Conservation (phyloP, 2,888 invertebrate genomes). For the Dysmachus trigonus region DNA sequence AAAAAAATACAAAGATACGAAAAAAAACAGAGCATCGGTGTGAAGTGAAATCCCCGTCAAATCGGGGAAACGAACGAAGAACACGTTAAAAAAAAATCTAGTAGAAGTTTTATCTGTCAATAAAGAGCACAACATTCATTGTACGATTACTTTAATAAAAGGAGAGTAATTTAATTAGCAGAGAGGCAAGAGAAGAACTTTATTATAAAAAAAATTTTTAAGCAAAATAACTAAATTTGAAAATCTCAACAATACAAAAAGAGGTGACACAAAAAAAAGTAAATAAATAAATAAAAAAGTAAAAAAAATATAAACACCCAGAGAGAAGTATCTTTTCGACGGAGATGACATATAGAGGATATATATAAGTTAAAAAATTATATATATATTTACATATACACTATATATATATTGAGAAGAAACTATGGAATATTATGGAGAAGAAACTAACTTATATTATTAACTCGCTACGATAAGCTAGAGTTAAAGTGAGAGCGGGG, state of each 20-base stretch:
- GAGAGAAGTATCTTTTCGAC: slow-evolving; percentile 33
- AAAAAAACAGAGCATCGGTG: neutral
- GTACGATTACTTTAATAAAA: slow-evolving; percentile 45
- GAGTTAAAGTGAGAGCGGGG: neutral
- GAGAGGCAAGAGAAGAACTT: slow-evolving; percentile 32
- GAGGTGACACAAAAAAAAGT: neutral
- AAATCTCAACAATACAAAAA: slow-evolving; percentile 27
- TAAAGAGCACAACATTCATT: slow-evolving; percentile 46
- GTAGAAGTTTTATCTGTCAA: slow-evolving; percentile 47
- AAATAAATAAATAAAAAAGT: neutral
- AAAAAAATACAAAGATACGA: neutral
- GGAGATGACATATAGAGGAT: slow-evolving; percentile 34
- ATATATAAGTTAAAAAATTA: slow-evolving; percentile 41
- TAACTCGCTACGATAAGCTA: slow-evolving; percentile 22
- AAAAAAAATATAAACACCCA: neutral
- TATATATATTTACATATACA: slow-evolving; percentile 47
- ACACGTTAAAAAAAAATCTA: neutral
- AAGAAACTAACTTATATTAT: slow-evolving; percentile 20
- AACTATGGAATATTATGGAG: slow-evolving; percentile 28
- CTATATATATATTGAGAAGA: slow-evolving; percentile 37
- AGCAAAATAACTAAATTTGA: slow-evolving; percentile 30
- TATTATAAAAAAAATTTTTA: slow-evolving; percentile 20
- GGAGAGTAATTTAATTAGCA: slow-evolving; percentile 22
- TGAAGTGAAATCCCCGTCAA: neutral
- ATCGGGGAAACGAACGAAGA: neutral